phyloP scores from a whole-genome alignment of 1,140 invertebrate species.

The Wiebesia pumilae region DNA sequence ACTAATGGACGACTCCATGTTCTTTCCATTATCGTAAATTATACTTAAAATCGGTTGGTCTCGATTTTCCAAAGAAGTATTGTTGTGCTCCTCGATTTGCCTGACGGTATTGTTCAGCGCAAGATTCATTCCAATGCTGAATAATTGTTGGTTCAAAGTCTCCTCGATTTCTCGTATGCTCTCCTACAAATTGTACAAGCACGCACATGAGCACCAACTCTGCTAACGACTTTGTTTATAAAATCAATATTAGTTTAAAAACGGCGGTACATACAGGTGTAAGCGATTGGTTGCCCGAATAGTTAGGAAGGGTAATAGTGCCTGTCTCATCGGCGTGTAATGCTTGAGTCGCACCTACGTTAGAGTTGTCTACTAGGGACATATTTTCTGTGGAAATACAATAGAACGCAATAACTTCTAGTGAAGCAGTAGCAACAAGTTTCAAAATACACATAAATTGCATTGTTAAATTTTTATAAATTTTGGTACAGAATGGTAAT shows the following conservation, averaged over 20 bases:
- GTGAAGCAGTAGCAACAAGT: neutral
- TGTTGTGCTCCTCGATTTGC: conserved; percentile 53
- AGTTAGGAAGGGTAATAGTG: conserved; percentile 69
- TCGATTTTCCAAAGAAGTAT: conserved; percentile 49
- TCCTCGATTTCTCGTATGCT: conserved; percentile 72
- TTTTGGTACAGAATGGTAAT: neutral
- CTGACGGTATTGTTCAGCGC: conserved; percentile 56
- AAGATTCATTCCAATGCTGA: conserved; percentile 66
- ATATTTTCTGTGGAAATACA: conserved; percentile 60
- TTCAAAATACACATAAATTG: neutral
- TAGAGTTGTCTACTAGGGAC: conserved; percentile 55
- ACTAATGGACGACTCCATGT: conserved; percentile 55
- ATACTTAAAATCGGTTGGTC: conserved; percentile 64
- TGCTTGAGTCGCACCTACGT: conserved; percentile 63
- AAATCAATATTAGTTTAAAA: conserved; percentile 13
- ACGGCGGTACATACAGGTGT: conserved; percentile 63
- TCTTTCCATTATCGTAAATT: conserved; percentile 65
- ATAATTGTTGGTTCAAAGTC: conserved; percentile 71
- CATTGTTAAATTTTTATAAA: conserved; percentile 17
- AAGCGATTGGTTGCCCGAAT: conserved; percentile 64
- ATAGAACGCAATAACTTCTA: conserved; percentile 36
- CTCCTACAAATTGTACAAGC: conserved; percentile 63
- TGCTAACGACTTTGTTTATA: neutral
- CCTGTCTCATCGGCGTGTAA: conserved; percentile 69
- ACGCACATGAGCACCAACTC: neutral